Base-by-base conservation (phyloP, 2,797 vertebrate species). In the Bradypodion ventrale region DNA sequence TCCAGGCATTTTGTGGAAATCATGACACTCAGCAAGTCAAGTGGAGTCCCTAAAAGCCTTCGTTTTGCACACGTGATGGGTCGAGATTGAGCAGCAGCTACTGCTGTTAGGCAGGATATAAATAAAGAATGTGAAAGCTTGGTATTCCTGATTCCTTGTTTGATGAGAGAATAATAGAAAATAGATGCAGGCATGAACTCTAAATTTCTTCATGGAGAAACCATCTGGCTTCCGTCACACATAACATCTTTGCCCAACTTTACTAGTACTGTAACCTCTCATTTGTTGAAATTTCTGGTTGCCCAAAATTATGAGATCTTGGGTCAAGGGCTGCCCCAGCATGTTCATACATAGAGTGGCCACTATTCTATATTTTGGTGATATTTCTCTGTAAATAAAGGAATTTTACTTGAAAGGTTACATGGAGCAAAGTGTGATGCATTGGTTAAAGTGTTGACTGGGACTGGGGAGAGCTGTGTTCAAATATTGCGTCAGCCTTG, bases 1-100 rank as follows among this genome's bases (percentile, higher is more conserved):
- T 84, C 78, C 81, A 1, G 63, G 75, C 82, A n/a, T 84, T 83
- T 82, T 73, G 68, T 21, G 74, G 59, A 77, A 85, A 85, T 84
- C 82, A 84, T 21, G 1, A 19, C 56, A 89, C 76, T 60, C 83
- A 88, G 83, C 25, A 81, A 68, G 86, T 44, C 2, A 72, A 3
- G 0, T 85, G 83, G 82, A 70, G 37, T 80, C 0, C 66, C 75
- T 82, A 78, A 81, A 40, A 82, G 27, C 0, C 23, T 87, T 87
- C 56, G 15, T 40, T 62, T 82, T 12, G 85, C 56, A 65, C 79
- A 76, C 74, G 15, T 62, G 68, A 65, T 72, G 87, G 52, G 1
- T 70, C 77, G 69, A 78, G 52, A 82, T 27, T 59, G 69, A 78
- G 49, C 60, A 46, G 25, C 46, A 29, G 27, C 27, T 63, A 7